Evolutionary conservation across 1,140 invertebrate genomes (phyloP), one percentile per base, ranked within the genome.

Genomic region (Galendromus occidentalis): DNA sequence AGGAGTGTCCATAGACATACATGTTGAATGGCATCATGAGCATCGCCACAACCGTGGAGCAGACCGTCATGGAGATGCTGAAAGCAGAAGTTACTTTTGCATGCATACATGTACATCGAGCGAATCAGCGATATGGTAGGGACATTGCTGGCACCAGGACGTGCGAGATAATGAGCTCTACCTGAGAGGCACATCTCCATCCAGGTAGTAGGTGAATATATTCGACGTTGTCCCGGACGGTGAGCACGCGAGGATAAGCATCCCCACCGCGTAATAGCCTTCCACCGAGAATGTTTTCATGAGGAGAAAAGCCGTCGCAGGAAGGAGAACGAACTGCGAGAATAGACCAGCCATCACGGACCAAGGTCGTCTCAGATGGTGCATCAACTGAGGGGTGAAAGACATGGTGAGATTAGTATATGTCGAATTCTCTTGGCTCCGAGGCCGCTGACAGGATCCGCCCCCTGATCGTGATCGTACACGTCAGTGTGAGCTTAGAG

Each of bases 151-250:
- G 12, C 12, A 44, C 42, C 42, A n/a, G n/a, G n/a, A n/a, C n/a
- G n/a, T n/a, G n/a, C n/a, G n/a, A n/a, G n/a, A n/a, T n/a, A n/a
- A n/a, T 44, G 12, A n/a, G 66, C 18, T 5, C 66, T 68, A 77
- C 75, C 75, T 76, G 25, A 77, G 70, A 20, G 75, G 73, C 1
- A 77, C 69, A 66, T 77, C 76, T 18, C 75, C 76, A 41, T 77
- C 75, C 30, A 69, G 69, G 71, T 75, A 76, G 67, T 74, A 77
- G 1, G 76, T 73, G 68, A 76, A 76, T 28, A 77, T 72, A 64
- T 77, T 77, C 2, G 75, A 76, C 42, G 75, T 75, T 6, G 76
- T 71, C 28, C 76, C 76, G 5, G 75, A 75, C 1, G 76, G 75
- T 67, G 73, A 72, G 64, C 74, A 76, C 7, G 74, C 71, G 25